phyloP scores from a whole-genome alignment of 2,888 invertebrate genomes.

The Achlya flavicornis region DNA sequence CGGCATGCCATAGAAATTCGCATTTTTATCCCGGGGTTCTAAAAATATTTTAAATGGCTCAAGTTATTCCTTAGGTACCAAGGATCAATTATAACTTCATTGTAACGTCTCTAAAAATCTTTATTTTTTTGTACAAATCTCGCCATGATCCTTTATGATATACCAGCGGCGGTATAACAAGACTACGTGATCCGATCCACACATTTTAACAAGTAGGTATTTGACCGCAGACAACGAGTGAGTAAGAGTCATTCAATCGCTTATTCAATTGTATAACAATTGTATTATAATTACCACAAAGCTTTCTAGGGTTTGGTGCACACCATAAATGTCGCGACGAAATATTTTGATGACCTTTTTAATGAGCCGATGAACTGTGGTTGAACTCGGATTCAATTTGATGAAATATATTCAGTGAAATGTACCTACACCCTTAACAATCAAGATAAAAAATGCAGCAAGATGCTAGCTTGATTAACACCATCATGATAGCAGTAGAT shows the following conservation, averaged over 20 bases:
- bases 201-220: conserved; percentile 5
- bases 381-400: neutral
- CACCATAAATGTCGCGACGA: neutral
- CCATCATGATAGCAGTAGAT: too few relatives aligned
- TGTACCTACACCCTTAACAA: neutral
- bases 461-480: too few relatives aligned
- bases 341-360: conserved; percentile 4
- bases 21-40: too few relatives aligned
- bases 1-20: too few relatives aligned
- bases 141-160: too few relatives aligned
- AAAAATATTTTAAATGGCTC: too few relatives aligned
- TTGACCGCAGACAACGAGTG: neutral
- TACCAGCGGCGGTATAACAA: too few relatives aligned
- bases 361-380: neutral
- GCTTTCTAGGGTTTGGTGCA: conserved; percentile 7
- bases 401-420: neutral
- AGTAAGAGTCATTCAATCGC: neutral
- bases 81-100: too few relatives aligned
- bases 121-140: too few relatives aligned
- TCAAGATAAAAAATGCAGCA: too few relatives aligned
- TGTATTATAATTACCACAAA: neutral
- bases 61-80: too few relatives aligned
- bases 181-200: conserved; percentile 8
- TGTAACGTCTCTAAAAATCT: too few relatives aligned
- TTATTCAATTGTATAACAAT: conserved; percentile 3